phyloP scores from a whole-genome alignment of 2,888 invertebrate genomes.

The Ryuthela nishihirai region DNA sequence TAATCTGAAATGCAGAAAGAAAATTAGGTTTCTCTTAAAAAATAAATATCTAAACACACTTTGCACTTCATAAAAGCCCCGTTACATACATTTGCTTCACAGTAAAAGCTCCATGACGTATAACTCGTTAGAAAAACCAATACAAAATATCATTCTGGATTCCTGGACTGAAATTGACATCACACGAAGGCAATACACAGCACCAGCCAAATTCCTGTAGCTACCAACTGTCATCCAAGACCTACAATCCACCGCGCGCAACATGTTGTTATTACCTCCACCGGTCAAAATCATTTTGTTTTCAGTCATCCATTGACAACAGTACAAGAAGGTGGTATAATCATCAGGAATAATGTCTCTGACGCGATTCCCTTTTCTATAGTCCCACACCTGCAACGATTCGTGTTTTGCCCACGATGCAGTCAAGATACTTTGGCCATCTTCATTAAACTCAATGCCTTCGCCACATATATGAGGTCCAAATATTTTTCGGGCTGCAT shows the following conservation, averaged over 20 bases:
- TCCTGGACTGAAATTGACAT: too few relatives aligned
- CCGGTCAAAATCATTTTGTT: not conserved
- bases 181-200: too few relatives aligned
- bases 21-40: too few relatives aligned
- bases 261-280: constrained; percentile 11
- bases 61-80: too few relatives aligned
- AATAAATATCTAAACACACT: too few relatives aligned
- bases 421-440: not conserved
- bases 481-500: constrained; percentile 7
- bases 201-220: too few relatives aligned
- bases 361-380: not conserved
- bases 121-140: too few relatives aligned
- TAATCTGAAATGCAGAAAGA: too few relatives aligned
- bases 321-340: not conserved
- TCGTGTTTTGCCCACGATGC: constrained; percentile 10
- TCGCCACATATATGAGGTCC: constrained; percentile 11
- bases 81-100: too few relatives aligned
- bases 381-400: constrained; percentile 14
- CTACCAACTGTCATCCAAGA: too few relatives aligned
- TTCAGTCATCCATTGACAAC: not conserved
- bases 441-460: constrained; percentile 3
- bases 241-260: constrained; percentile 5
- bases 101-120: too few relatives aligned
- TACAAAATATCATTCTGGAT: too few relatives aligned
- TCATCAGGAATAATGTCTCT: constrained; percentile 3